These are phyloP conservation scores for Junonia oenone DNA, from an alignment of 2,888 invertebrate genomes.

Conservation along the genomic window DNA sequence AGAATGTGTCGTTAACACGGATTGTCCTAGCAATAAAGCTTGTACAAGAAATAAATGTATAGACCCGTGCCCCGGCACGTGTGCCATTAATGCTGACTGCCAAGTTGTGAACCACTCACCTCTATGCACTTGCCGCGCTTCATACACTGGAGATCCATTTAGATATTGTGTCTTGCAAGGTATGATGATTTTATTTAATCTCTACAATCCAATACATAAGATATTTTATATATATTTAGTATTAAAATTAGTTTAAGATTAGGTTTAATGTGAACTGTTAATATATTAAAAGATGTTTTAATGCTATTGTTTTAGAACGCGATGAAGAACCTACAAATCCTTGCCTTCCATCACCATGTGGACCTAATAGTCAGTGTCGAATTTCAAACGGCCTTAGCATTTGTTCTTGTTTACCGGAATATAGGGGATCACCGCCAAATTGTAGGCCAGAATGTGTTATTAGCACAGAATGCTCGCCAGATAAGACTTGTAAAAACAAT, in stretches of 20 bases:
- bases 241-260: neutral
- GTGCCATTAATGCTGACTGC: constrained; percentile 87
- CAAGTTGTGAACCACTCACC: constrained; percentile 86
- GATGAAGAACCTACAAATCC: constrained; percentile 61
- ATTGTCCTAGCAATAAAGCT: constrained; percentile 84
- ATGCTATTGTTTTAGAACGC: constrained; percentile 41
- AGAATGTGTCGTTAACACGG: constrained; percentile 85
- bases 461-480: constrained; percentile 82
- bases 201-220: neutral
- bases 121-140: constrained; percentile 82
- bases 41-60: constrained; percentile 86
- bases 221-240: neutral
- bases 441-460: constrained; percentile 87
- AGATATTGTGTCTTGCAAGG: constrained; percentile 72
- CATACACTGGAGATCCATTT: constrained; percentile 87
- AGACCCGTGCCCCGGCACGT: constrained; percentile 89
- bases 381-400: constrained; percentile 81
- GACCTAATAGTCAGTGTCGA: constrained; percentile 81
- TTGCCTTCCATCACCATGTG: constrained; percentile 82
- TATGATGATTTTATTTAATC: constrained; percentile 37
- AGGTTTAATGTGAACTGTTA: too few species aligned
- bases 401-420: constrained; percentile 85
- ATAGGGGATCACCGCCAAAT: constrained; percentile 83
- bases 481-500: constrained; percentile 83
- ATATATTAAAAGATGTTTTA: too few species aligned